Conservation (phyloP, 2,113 vertebrate genomes). For the Aptenodytes patagonicus region DNA sequence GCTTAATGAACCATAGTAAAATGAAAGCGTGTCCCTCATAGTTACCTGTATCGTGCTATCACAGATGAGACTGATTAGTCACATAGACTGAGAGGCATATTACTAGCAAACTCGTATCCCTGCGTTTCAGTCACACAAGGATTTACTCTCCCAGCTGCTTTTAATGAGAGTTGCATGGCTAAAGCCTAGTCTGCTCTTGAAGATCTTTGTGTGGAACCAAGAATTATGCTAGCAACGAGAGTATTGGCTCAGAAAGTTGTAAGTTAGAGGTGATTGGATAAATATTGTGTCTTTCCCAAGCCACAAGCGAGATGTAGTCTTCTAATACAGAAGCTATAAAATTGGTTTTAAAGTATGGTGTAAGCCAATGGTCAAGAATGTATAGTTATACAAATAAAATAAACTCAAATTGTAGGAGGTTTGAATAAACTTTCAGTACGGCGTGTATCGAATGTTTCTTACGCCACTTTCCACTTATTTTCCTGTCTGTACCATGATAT, state of each 20-base stretch:
- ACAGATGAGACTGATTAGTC: background rate
- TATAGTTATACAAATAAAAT: background rate
- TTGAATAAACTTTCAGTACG: background rate
- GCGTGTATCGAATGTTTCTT: background rate
- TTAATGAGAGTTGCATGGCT: background rate
- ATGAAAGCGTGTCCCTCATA: background rate
- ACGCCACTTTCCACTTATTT: background rate
- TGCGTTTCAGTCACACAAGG: background rate
- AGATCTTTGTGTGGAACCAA: background rate
- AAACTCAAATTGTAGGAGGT: background rate
- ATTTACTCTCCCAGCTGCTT: conserved; percentile 21
- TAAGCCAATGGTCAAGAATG: background rate
- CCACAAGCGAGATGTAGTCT: background rate
- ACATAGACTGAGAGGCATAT: background rate
- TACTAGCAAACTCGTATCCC: background rate
- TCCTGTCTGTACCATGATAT: background rate
- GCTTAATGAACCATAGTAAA: background rate
- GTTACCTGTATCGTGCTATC: background rate
- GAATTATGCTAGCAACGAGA: background rate
- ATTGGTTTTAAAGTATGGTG: background rate
- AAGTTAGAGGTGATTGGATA: background rate
- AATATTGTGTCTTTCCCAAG: background rate
- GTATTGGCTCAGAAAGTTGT: background rate
- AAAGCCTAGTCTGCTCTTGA: background rate
- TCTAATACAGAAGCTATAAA: background rate